Evolutionary conservation across 2,888 invertebrate genomes (phyloP), one percentile per base, ranked within the genome.

Genomic region (Lycia hirtaria): DNA sequence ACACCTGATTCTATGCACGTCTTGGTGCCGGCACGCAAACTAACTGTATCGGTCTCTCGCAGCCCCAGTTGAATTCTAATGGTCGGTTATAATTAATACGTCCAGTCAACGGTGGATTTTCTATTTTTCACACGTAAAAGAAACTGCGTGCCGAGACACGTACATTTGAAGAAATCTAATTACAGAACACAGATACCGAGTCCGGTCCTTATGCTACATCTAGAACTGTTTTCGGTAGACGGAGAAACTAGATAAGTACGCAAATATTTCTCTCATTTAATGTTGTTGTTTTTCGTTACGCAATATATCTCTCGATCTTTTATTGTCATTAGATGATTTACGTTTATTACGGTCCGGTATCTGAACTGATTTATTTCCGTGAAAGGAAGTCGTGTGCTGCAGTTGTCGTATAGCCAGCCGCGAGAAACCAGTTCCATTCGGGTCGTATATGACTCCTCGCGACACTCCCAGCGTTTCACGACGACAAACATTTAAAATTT

Each of bases 111-210:
- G 85, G 87, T 92, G 87, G 83, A 90, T 88, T 92, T 92, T 92
- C 92, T 91, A 92, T 92, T 92, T 91, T 90, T 88, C 80, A 88
- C 90, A 90, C 89, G 91, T 90, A 91, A 91, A 91, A 90, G 92
- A 91, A 92, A 92, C 85, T 78, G 83, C 86, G 83, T 84, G 80
- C 84, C 86, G 71, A 69, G 73, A 74, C 75, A 78, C 76, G 77
- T 71, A 81, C 80, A 83, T 78, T 81, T 77, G 65, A 86, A 83
- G 88, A 89, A 88, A 88, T 86, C 85, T 84, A 83, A 86, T 84
- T 81, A 78, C 76, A 76, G 74, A 76, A 80, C 69, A 78, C 75
- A 75, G 69, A 72, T 73, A 67, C n/a, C 62, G 57, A 60, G 58
- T 63, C 33, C 35, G 17, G 37, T 58, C 43, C 43, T 30, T 44